Evolutionary conservation across 2,888 invertebrate genomes (phyloP), one percentile per base, ranked within the genome.

Genomic region (Sycophila texana): DNA sequence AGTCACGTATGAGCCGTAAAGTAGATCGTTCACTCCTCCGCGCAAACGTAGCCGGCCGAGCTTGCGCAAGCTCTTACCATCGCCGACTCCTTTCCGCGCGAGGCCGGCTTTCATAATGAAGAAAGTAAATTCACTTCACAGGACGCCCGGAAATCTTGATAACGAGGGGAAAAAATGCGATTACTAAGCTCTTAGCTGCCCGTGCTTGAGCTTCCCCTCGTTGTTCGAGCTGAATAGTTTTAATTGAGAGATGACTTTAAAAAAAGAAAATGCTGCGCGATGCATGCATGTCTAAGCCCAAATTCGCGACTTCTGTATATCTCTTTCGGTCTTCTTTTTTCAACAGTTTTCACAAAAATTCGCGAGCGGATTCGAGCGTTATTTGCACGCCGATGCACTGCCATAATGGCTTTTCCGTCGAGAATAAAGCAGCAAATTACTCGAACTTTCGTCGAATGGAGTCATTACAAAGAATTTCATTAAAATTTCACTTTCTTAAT

Each of bases 1-100:
- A 87, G 87, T 87, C 88, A 88, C 88, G 88, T 87, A 86, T 87
- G 84, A 82, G 84, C 85, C 86, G 86, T 88, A 88, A 88, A 87
- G 87, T 86, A 86, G 86, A 87, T 87, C 87, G 86, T 83, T 83
- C 83, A 77, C 79, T 66, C 16, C 51, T 65, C 66, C 30, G 55
- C 65, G 61, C 58, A 79, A 71, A 71, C 71, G 74, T 65, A 71
- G 51, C 49, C 4, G 55, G 53, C 53, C 13, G 58, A 77, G 78
- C 78, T 79, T 70, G 68, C 61, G 49, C 63, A 58, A 57, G 53
- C 67, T 55, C 63, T 58, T 49, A n/a, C 63, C 57, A 20, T 14
- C 18, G 51, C 66, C 82, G 66, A 74, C 82, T 79, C 80, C 39
- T 82, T 81, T 81, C 80, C 66, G 79, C 78, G 78, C 80, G 58